Evolutionary conservation across 1,140 invertebrate genomes (phyloP).

Genomic region (Platorchestia sp.): DNA sequence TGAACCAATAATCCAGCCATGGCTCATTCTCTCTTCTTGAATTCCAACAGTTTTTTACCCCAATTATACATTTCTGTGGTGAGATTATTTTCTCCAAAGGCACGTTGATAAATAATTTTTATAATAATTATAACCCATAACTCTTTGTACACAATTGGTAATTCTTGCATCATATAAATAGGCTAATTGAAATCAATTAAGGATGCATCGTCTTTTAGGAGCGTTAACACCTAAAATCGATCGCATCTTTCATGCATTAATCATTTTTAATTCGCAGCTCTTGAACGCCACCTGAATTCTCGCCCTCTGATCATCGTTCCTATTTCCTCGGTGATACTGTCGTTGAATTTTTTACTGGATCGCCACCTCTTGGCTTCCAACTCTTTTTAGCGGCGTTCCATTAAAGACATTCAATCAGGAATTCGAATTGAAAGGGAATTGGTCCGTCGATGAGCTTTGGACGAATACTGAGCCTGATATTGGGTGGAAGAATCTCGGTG

Average conservation of each 20-base stretch:
- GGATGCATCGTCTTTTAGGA: too few relatives aligned
- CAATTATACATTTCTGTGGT: too few relatives aligned
- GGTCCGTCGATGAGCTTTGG: conserved; percentile 14
- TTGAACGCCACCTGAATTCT: not conserved
- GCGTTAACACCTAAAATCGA: not conserved
- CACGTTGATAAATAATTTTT: too few relatives aligned
- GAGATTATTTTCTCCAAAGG: too few relatives aligned
- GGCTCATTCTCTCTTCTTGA: too few relatives aligned
- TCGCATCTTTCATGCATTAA: not conserved
- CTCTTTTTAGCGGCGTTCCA: not conserved
- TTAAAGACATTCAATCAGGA: conserved; percentile 42
- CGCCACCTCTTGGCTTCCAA: not conserved
- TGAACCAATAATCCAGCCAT: too few relatives aligned
- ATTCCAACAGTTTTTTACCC: too few relatives aligned
- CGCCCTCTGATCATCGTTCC: not conserved
- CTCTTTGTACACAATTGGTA: too few relatives aligned
- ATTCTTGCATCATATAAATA: too few relatives aligned
- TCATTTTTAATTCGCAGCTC: not conserved
- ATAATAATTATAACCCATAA: too few relatives aligned
- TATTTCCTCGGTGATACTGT: not conserved
- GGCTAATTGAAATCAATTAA: too few relatives aligned
- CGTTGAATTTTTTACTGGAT: not conserved
- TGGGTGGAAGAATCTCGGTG: not conserved
- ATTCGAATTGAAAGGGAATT: conserved; percentile 3
- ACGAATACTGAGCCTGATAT: conserved; percentile 20